Evolutionary conservation across 1,140 invertebrate genomes (phyloP).

Genomic region (Seison nebaliae): DNA sequence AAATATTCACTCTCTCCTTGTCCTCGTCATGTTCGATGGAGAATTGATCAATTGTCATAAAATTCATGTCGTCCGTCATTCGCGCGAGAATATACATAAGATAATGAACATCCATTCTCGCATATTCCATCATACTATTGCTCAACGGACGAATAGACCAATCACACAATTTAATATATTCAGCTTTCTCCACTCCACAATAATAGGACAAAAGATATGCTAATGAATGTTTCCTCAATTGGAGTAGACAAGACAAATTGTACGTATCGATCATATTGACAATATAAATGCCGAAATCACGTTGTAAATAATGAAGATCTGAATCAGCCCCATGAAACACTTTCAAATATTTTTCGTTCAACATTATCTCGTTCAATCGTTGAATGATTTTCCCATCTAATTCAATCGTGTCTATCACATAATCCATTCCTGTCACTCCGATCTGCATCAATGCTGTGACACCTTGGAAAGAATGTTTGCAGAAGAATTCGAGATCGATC

Average conservation of each 20-base stretch:
- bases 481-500: constrained; percentile 52
- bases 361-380: constrained; percentile 62
- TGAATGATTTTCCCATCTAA: constrained; percentile 54
- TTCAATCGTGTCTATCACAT: constrained; percentile 57
- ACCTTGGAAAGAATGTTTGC: constrained; percentile 50
- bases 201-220: constrained; percentile 49
- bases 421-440: constrained; percentile 56
- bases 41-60: no score
- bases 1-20: no score
- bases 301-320: constrained; percentile 75
- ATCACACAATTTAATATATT: constrained; percentile 70
- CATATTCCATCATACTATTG: constrained; percentile 53
- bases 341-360: constrained; percentile 63
- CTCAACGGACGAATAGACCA: constrained; percentile 68
- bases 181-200: constrained; percentile 51
- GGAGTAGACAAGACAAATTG: constrained; percentile 47
- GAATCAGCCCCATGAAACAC: constrained; percentile 67
- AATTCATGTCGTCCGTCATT: constrained; percentile 50
- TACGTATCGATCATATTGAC: constrained; percentile 93
- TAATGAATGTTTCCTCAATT: constrained; percentile 42
- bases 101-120: constrained; percentile 76
- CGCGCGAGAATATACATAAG: constrained; percentile 65
- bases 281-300: constrained; percentile 71
- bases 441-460: constrained; percentile 76
- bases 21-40: no score